A percentile compares a stretch with the other conserved stretches of the same genome.
Evolutionary conservation across 2,888 invertebrate genomes (phyloP).

Genomic region (Lacanobia oleracea): DNA sequence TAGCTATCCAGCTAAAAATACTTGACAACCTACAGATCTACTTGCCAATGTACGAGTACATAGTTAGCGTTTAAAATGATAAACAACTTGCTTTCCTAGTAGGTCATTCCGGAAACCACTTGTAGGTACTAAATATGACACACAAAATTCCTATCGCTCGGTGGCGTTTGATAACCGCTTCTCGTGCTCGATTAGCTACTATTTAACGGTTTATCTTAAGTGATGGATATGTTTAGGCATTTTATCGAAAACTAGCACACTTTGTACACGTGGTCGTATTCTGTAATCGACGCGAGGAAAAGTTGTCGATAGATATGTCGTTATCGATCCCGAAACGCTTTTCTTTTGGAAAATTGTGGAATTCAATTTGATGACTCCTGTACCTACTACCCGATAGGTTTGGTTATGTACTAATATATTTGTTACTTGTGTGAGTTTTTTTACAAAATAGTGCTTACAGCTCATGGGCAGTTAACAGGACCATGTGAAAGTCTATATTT

Average conservation of each 20-base stretch:
- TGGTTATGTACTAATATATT: no score
- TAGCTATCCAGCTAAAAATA: no score
- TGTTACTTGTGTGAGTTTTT: no score
- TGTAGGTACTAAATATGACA: slow-evolving; percentile 23
- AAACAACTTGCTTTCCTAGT: slow-evolving; percentile 10
- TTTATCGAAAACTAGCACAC: slow-evolving; percentile 60
- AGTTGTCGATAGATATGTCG: neutral
- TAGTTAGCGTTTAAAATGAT: neutral
- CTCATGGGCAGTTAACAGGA: no score
- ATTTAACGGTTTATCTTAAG: slow-evolving; percentile 62
- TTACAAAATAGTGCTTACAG: no score
- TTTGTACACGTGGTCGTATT: slow-evolving; percentile 42
- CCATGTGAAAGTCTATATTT: no score
- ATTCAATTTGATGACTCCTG: no score
- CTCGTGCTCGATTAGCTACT: slow-evolving; percentile 56
- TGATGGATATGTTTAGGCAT: slow-evolving; percentile 55
- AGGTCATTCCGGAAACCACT: slow-evolving; percentile 37
- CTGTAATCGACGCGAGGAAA: slow-evolving; percentile 17
- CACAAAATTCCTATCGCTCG: slow-evolving; percentile 38
- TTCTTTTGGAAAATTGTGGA: no score
- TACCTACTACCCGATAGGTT: no score
- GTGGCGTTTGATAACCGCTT: slow-evolving; percentile 44
- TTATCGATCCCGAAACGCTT: neutral
- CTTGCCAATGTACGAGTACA: neutral
- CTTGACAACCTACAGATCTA: neutral